A percentile compares a stretch with the other conserved stretches of the same genome.
Evolutionary conservation across 2,113 vertebrate genomes (phyloP).

Genomic region (Irena cyanogastra): DNA sequence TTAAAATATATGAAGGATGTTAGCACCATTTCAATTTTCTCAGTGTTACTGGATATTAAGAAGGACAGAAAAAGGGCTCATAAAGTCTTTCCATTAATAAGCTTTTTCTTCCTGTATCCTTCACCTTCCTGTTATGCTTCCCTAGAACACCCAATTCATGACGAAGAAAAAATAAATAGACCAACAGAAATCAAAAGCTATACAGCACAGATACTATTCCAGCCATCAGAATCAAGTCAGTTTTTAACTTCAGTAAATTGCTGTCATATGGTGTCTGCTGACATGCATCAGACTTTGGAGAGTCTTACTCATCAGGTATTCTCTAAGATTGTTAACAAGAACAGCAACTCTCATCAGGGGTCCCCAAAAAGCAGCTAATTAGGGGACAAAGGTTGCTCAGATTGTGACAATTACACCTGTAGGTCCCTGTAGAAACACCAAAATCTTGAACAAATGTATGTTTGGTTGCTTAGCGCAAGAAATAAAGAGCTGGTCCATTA

Average conservation of each 20-base stretch:
- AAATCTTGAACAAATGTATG: constrained; percentile 81
- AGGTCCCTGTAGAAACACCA: constrained; percentile 85
- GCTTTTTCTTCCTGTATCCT: constrained; percentile 36
- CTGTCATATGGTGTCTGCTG: constrained; percentile 89
- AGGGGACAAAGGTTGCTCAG: constrained; percentile 89
- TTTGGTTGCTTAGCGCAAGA: constrained; percentile 78
- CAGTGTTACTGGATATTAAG: constrained; percentile 27
- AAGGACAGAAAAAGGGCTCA: constrained; percentile 33
- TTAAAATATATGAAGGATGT: constrained; percentile 42
- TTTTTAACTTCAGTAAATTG: constrained; percentile 97
- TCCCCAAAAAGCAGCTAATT: constrained; percentile 93
- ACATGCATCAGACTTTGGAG: constrained; percentile 87
- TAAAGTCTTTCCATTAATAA: constrained; percentile 58
- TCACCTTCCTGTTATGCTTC: constrained; percentile 60
- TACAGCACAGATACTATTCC: constrained; percentile 55
- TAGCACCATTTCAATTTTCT: constrained; percentile 29
- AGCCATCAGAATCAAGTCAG: constrained; percentile 80
- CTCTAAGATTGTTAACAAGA: constrained; percentile 93
- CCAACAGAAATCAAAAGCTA: constrained; percentile 57
- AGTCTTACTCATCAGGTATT: constrained; percentile 93
- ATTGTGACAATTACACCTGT: constrained; percentile 94
- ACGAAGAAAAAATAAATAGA: constrained; percentile 8
- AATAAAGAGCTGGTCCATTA: constrained; percentile 80
- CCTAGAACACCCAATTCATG: constrained; percentile 27
- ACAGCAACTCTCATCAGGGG: constrained; percentile 92